A percentile compares a stretch with the other conserved stretches of the same genome.
These are phyloP conservation scores for Thysanoteuthis rhombus DNA, from an alignment of 2,888 invertebrate genomes.

Conservation along the genomic window DNA sequence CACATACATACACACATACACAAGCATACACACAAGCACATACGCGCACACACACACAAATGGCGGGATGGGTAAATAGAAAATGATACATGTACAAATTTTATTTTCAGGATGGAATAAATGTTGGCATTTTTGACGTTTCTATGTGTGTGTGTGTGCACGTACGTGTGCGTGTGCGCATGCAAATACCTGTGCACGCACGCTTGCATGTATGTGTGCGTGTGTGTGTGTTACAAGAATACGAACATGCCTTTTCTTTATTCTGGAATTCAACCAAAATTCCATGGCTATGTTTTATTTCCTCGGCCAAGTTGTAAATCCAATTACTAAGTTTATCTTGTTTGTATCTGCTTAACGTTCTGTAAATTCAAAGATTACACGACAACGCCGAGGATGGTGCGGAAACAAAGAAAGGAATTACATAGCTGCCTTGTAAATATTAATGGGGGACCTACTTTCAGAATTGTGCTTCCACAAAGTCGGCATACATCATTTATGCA, in stretches of 20 bases:
- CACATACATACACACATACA: too few species aligned
- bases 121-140: too few species aligned
- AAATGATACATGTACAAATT: too few species aligned
- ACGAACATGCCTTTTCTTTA: too few species aligned
- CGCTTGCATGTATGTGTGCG: too few species aligned
- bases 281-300: not conserved
- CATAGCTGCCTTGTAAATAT: not conserved
- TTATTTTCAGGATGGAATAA: too few species aligned
- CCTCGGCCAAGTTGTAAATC: not conserved
- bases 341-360: not conserved
- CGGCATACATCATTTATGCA: not conserved
- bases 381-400: not conserved
- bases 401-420: not conserved
- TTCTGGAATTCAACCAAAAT: not conserved
- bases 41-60: not conserved
- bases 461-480: not conserved
- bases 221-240: too few species aligned
- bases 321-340: not conserved
- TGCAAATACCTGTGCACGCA: too few species aligned
- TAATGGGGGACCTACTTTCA: not conserved
- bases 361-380: not conserved
- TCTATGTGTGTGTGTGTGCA: too few species aligned
- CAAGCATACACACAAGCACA: not conserved
- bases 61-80: not conserved
- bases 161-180: too few species aligned